A percentile compares a stretch with the other conserved stretches of the same genome.
Evolutionary conservation across 2,888 invertebrate species (phyloP).

Genomic region (Pyrgus malvae): DNA sequence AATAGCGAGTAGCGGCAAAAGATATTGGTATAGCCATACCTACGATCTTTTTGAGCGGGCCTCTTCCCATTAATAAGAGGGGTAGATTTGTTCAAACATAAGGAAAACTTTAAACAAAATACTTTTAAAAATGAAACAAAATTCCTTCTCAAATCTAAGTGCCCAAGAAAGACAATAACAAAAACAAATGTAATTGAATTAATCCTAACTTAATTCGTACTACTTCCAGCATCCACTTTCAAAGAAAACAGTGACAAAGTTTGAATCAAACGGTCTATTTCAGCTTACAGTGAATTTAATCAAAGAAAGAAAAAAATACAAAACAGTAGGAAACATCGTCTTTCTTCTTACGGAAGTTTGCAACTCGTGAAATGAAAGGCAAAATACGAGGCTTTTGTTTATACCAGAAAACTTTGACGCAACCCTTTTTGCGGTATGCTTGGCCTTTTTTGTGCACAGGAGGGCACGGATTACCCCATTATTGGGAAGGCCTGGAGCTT

Average conservation of each 20-base stretch:
- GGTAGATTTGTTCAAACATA: no score
- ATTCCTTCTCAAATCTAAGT: background rate
- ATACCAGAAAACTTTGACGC: no score
- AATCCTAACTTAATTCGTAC: conserved; percentile 5
- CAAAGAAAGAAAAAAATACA: conserved; percentile 7
- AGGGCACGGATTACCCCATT: no score
- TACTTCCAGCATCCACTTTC: background rate
- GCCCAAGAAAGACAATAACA: background rate
- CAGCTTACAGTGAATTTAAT: conserved; percentile 19
- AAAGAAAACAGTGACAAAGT: conserved; percentile 16
- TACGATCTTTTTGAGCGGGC: no score
- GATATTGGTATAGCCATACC: no score
- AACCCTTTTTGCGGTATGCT: no score
- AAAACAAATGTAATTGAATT: background rate
- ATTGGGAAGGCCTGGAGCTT: no score
- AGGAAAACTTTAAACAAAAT: no score
- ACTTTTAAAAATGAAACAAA: no score
- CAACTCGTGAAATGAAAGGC: background rate
- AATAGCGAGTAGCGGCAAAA: no score
- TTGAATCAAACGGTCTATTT: conserved; percentile 12
- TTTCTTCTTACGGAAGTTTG: background rate
- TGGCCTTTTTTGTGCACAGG: no score
- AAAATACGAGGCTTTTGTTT: background rate
- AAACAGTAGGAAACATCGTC: conserved; percentile 11
- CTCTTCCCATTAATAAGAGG: no score